phyloP scores from a whole-genome alignment of 2,888 invertebrate species.

The Allacma fusca region DNA sequence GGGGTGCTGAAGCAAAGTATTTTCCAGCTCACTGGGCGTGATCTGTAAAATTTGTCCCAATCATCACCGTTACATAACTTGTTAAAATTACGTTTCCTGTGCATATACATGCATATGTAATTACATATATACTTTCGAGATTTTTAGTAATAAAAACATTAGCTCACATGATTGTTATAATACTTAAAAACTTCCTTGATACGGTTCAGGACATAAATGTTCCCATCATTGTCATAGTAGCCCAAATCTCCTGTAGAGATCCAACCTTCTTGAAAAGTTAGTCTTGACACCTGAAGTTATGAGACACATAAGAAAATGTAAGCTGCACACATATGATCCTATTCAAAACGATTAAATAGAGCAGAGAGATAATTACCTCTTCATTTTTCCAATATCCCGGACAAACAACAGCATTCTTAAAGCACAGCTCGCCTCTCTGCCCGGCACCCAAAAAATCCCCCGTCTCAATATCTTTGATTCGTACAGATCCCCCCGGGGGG shows the following conservation, averaged over 20 bases:
- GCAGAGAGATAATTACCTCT: conserved; percentile 36
- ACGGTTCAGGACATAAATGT: conserved; percentile 54
- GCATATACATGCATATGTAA: neutral
- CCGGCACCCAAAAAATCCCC: conserved; percentile 62
- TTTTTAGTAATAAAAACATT: conserved; percentile 57
- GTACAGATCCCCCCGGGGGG: conserved; percentile 62
- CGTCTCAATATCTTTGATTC: conserved; percentile 62
- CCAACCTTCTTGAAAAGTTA: conserved; percentile 51
- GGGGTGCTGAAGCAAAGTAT: conserved; percentile 51
- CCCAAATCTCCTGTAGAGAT: conserved; percentile 58
- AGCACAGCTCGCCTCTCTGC: conserved; percentile 66
- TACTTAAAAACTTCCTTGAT: conserved; percentile 59
- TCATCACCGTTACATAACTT: no score
- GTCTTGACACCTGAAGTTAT: conserved; percentile 47
- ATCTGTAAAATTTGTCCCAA: no score
- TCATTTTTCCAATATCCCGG: conserved; percentile 50
- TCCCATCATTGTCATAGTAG: conserved; percentile 54
- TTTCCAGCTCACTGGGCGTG: conserved; percentile 54
- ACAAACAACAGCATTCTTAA: conserved; percentile 61
- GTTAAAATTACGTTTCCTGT: no score
- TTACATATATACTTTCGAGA: no score
- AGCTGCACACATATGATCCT: neutral
- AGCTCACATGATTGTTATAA: no score
- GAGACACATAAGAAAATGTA: neutral
- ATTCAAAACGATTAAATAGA: neutral